Evolutionary conservation across 2,113 vertebrate genomes (phyloP).

Genomic region (Cyphomyrus plagiostoma): DNA sequence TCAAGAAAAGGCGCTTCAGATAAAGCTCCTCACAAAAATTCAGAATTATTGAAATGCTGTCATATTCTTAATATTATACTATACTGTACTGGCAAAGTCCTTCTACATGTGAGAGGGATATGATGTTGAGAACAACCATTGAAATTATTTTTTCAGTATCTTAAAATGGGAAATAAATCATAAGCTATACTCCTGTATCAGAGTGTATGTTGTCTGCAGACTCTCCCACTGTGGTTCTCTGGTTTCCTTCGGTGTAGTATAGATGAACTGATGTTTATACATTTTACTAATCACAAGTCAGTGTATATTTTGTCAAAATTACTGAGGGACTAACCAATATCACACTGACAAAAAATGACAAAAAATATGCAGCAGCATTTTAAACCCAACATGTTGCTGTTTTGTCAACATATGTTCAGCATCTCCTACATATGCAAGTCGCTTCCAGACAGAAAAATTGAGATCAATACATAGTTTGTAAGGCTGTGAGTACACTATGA

Average conservation of each 20-base stretch:
- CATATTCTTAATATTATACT: neutral
- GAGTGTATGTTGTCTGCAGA: neutral
- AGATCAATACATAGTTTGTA: neutral
- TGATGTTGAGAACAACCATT: neutral
- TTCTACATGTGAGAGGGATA: neutral
- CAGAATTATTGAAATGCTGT: neutral
- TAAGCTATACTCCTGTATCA: neutral
- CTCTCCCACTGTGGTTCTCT: neutral
- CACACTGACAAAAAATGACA: neutral
- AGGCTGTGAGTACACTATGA: neutral
- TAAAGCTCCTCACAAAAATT: neutral
- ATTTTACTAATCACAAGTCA: neutral
- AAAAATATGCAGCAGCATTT: neutral
- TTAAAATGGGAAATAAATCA: neutral
- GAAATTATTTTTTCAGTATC: neutral
- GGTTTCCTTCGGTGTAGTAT: neutral
- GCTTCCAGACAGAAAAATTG: neutral
- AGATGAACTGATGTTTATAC: neutral
- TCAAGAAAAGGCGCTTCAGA: conserved; percentile 48
- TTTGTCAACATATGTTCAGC: neutral
- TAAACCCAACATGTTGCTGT: neutral
- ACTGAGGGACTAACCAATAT: neutral
- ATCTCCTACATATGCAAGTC: neutral
- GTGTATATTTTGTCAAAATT: neutral
- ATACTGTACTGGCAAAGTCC: neutral